Conservation (phyloP, 2,888 invertebrate genomes). For the Himalopsyche japonica region DNA sequence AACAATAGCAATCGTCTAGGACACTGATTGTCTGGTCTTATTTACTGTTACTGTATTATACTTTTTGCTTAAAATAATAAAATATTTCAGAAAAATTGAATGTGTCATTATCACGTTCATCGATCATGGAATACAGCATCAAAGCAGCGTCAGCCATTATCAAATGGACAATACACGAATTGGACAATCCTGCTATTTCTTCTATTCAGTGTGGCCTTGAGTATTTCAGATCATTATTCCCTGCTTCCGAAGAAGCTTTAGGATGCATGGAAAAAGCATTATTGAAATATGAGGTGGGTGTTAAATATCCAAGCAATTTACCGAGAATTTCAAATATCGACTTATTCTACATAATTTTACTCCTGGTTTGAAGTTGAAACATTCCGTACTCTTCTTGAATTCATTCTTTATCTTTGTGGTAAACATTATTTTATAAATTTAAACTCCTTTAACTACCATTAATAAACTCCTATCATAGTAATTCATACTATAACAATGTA, state of each 20-base stretch:
- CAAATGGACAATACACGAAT: constrained; percentile 59
- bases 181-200: constrained; percentile 70
- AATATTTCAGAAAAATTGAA: constrained; percentile 34
- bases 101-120: constrained; percentile 19
- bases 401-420: no score
- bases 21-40: no score
- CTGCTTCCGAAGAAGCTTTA: constrained; percentile 50
- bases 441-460: no score
- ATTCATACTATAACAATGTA: no score
- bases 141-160: constrained; percentile 53
- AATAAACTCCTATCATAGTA: no score
- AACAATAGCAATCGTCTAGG: no score
- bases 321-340: no score
- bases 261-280: constrained; percentile 46
- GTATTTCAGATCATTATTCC: constrained; percentile 57
- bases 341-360: no score
- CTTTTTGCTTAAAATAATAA: neutral
- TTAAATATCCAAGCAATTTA: neutral
- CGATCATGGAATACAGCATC: constrained; percentile 28
- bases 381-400: no score
- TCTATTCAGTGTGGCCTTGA: constrained; percentile 68
- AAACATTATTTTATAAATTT: no score
- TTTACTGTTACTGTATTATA: no score
- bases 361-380: no score
- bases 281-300: constrained; percentile 26